Percentiles rank a stretch among this genome's conserved stretches.
Evolutionary conservation across 2,113 vertebrate species (phyloP).

Genomic region (Lota lota): DNA sequence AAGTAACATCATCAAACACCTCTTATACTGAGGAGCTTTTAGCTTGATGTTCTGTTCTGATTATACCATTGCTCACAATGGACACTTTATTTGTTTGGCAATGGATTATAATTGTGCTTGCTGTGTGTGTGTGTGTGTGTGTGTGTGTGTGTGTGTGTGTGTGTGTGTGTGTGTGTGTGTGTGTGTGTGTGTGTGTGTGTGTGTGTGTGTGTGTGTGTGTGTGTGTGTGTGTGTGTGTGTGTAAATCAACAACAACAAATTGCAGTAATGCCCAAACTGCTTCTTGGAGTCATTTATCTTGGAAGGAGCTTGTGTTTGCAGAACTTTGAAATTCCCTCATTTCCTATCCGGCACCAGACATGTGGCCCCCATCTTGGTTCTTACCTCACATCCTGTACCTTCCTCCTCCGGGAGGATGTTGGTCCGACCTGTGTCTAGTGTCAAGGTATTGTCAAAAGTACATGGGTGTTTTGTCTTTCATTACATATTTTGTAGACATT

Average conservation of each 20-base stretch:
- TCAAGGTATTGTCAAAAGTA: too few species aligned
- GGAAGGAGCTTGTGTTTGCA: slow-evolving; percentile 43
- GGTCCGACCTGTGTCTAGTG: too few species aligned
- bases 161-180: slow-evolving; percentile 2
- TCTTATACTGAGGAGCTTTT: background rate
- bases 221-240: background rate
- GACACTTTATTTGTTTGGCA: background rate
- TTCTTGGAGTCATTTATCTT: slow-evolving; percentile 38
- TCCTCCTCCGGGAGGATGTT: too few species aligned
- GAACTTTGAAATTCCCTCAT: slow-evolving; percentile 46
- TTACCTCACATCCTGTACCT: slow-evolving; percentile 3
- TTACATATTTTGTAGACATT: too few species aligned
- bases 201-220: background rate
- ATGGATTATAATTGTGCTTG: background rate
- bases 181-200: background rate
- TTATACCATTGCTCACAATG: background rate
- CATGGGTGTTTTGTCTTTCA: too few species aligned
- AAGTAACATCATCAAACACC: too few species aligned
- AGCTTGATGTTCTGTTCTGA: background rate
- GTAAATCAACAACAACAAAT: background rate
- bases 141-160: slow-evolving; percentile 4
- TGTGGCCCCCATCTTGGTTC: slow-evolving; percentile 43
- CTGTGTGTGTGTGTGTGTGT: background rate
- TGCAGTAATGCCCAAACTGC: slow-evolving; percentile 11
- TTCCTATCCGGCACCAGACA: slow-evolving; percentile 41